Evolutionary conservation across 2,888 invertebrate species (phyloP).

Genomic region (Drosophila parthenogenetica): DNA sequence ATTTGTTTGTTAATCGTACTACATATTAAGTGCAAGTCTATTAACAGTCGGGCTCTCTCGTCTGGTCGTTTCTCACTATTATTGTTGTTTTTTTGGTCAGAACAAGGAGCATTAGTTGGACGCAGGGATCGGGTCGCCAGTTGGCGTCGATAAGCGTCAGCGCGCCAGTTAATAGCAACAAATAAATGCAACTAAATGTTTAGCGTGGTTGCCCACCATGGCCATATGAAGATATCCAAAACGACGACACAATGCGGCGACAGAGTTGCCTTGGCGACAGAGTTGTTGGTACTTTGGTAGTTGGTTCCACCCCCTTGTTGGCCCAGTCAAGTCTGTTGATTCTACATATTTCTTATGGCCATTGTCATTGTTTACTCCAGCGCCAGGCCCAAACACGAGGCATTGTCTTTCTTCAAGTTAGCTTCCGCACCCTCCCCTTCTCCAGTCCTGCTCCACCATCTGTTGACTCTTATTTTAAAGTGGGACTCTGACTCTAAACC

Average conservation of each 20-base stretch:
- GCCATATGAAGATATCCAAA: slow-evolving; percentile 85
- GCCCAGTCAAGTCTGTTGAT: slow-evolving; percentile 23
- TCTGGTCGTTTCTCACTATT: background rate
- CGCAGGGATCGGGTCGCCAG: slow-evolving; percentile 22
- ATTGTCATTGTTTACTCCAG: slow-evolving; percentile 66
- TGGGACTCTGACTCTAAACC: slow-evolving; percentile 33
- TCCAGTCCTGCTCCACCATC: background rate
- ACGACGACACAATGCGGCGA: slow-evolving; percentile 82
- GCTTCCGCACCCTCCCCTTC: background rate
- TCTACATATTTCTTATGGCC: slow-evolving; percentile 63
- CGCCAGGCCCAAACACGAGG: slow-evolving; percentile 45
- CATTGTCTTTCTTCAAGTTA: slow-evolving; percentile 43
- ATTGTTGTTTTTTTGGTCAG: background rate
- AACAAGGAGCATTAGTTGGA: slow-evolving; percentile 13
- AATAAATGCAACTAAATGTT: slow-evolving; percentile 85
- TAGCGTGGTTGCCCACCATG: slow-evolving; percentile 49
- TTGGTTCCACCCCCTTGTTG: slow-evolving; percentile 30
- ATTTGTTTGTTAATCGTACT: no score
- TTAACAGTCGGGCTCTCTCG: background rate
- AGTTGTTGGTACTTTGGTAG: background rate
- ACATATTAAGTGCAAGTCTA: no score
- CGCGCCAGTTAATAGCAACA: slow-evolving; percentile 85
- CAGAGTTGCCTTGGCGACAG: slow-evolving; percentile 69
- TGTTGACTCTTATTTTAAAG: slow-evolving; percentile 5
- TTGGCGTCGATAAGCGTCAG: slow-evolving; percentile 80